A percentile compares a stretch with the other conserved stretches of the same genome.
These are phyloP conservation scores for Alloscopus bannaensis DNA, from an alignment of 2,888 invertebrate genomes.

Conservation along the genomic window DNA sequence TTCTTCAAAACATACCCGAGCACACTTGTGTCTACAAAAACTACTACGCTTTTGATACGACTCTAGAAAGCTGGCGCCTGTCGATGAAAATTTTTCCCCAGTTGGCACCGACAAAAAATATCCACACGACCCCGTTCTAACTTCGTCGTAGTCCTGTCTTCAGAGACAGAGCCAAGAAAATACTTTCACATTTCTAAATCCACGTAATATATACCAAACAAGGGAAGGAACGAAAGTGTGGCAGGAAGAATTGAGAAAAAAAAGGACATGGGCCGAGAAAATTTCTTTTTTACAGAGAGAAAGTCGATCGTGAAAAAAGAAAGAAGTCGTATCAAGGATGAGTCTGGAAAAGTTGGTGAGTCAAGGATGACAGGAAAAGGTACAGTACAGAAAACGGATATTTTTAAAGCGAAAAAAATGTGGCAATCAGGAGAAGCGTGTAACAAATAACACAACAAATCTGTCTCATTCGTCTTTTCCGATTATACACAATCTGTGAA, in stretches of 20 bases:
- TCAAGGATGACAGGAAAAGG: background rate
- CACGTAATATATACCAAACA: background rate
- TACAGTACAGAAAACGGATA: background rate
- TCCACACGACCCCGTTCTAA: constrained; percentile 15
- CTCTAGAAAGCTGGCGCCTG: constrained; percentile 57
- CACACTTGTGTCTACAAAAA: no score
- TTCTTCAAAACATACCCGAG: no score
- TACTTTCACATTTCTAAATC: background rate
- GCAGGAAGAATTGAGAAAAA: no score
- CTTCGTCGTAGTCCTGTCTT: background rate
- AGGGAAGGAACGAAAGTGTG: background rate
- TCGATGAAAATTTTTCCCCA: constrained; percentile 31
- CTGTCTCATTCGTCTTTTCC: no score
- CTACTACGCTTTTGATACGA: no score
- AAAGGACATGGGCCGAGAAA: constrained; percentile 7
- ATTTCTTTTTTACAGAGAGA: background rate
- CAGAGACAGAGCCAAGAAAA: background rate
- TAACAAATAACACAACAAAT: no score
- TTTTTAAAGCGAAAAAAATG: constrained; percentile 5
- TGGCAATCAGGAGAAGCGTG: no score
- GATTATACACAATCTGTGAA: no score
- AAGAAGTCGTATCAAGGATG: background rate
- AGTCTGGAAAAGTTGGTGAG: background rate
- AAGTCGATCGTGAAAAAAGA: background rate
- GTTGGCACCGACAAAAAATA: constrained; percentile 6